Evolutionary conservation across 2,113 vertebrate species (phyloP), one percentile per base, ranked within the genome.

Genomic region (Galeopterus variegatus): DNA sequence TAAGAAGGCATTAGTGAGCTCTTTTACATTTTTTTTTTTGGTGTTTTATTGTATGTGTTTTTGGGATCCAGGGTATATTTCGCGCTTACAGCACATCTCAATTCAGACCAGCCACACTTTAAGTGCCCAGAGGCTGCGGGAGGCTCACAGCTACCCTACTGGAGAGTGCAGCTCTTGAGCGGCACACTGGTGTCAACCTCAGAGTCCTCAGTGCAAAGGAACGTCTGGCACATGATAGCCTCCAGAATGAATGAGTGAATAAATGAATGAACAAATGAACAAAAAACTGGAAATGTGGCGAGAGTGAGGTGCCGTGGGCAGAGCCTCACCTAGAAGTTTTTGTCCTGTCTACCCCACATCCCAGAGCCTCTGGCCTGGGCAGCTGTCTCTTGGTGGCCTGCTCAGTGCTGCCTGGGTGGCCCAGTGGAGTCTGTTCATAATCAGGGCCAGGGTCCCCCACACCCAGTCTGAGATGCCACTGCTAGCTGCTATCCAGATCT

Each of bases 121-220:
- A 33, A 4, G 2, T 28, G 21, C 41, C 41, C 28, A 1, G 6
- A 33, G 82, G 54, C 41, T 14, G 4, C 5, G 5, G 0, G 0
- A 6, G 64, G 89, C n/a, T 58, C 4, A 2, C 15, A 11, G 24
- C 31, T 8, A 15, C 93, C 12, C 1, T 3, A 3, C 0, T 19
- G 23, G 36, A 45, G 19, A 64, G 48, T 2, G 4, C 6, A 56
- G 79, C 14, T 81, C 6, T 19, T 9, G 48, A 54, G 60, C 23
- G 21, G 73, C 64, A 5, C 9, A 4, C 0, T 13, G 65, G 48
- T 23, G 21, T 23, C 72, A 58, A 8, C 18, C 52, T 73, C 72
- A 45, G 73, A 54, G 48, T 50, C 73, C 75, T 33, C 62, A 31
- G 62, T 0, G 24, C 28, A 72, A 15, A 64, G 73, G 24, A 23